A percentile compares a stretch with the other conserved stretches of the same genome.
Conservation (phyloP, 2,113 vertebrate species). For the Blennius ocellaris region DNA sequence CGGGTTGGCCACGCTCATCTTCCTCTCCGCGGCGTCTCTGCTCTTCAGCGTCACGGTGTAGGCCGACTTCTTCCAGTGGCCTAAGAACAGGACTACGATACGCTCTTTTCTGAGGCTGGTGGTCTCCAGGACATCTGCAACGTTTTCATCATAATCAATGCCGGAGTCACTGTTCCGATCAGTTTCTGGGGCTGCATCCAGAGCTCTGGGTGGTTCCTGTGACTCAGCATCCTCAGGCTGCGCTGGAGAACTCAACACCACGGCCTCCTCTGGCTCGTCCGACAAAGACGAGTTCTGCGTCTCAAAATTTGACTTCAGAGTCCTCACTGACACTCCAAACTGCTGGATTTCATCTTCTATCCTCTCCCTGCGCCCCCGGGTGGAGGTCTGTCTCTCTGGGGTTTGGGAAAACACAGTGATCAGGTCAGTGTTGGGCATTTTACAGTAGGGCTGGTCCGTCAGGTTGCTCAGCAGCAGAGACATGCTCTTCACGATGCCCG, state of each 20-base stretch:
- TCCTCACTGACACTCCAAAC: conserved; percentile 91
- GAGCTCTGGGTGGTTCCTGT: conserved; percentile 26
- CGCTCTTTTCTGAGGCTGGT: conserved; percentile 91
- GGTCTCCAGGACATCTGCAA: conserved; percentile 71
- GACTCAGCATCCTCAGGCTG: conserved; percentile 22
- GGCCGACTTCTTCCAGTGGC: conserved; percentile 94
- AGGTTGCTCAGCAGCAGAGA: conserved; percentile 87
- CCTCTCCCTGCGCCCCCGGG: conserved; percentile 73
- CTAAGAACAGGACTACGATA: conserved; percentile 91
- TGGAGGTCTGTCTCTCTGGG: conserved; percentile 55
- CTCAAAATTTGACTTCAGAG: conserved; percentile 91
- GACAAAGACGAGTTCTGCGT: conserved; percentile 45
- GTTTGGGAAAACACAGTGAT: conserved; percentile 81
- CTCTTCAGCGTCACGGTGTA: conserved; percentile 80
- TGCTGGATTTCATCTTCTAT: conserved; percentile 90
- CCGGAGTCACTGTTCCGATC: conserved; percentile 83
- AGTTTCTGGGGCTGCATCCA: conserved; percentile 37
- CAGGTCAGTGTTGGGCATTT: conserved; percentile 85
- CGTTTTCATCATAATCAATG: conserved; percentile 81
- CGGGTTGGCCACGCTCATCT: conserved; percentile 47
- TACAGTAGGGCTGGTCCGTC: conserved; percentile 75
- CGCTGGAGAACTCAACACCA: conserved; percentile 2
- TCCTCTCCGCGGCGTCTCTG: conserved; percentile 70
- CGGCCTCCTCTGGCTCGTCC: conserved; percentile 30
- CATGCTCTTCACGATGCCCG: conserved; percentile 90